Base-by-base conservation (phyloP, 1,140 invertebrate genomes). In the Aethina tumida region DNA sequence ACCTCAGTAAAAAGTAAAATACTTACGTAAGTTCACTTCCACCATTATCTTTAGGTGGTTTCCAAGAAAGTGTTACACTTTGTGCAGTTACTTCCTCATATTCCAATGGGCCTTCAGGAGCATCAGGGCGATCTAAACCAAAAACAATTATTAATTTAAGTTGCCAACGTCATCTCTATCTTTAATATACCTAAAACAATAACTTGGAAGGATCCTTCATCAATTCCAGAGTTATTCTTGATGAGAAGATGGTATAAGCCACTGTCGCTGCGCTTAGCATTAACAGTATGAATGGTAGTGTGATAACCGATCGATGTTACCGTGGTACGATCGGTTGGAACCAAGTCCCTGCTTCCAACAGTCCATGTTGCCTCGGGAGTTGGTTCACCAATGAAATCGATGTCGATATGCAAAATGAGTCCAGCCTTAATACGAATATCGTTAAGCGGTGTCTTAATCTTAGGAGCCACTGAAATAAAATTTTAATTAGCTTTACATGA, bases 1-100 rank as follows among this genome's bases (percentile, higher is more conserved):
- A 26, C 10, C 6, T 10, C 3, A 1, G 7, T 4, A 12, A 36
- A 17, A 12, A 22, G 14, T 15, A 17, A 6, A 35, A 19, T 28
- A 64, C 72, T 66, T 60, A 78, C 74, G 89, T 90, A 21, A 96
- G 77, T 66, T 93, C 88, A 60, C 88, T 92, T 16, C 92, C 93
- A 51, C 93, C 93, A 58, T 92, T 90, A 56, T 93, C 89, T 53
- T 84, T 89, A 1, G 94, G 88, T 57, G 86, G 80, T 67, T 90
- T 93, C 93, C 93, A 93, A 10, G 89, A 88, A 15, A 97, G 65
- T 0, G 88, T 93, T n/a, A 95, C 89, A 26, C 85, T 88, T 62
- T 93, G 89, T 22, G 84, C 80, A 12, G 88, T 93, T 10, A 97
- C 84, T 64, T 96, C 90, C 61, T 93, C 89, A 49, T 94, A 93